phyloP scores from a whole-genome alignment of 2,888 invertebrate genomes.

The Drosophila yooni region DNA sequence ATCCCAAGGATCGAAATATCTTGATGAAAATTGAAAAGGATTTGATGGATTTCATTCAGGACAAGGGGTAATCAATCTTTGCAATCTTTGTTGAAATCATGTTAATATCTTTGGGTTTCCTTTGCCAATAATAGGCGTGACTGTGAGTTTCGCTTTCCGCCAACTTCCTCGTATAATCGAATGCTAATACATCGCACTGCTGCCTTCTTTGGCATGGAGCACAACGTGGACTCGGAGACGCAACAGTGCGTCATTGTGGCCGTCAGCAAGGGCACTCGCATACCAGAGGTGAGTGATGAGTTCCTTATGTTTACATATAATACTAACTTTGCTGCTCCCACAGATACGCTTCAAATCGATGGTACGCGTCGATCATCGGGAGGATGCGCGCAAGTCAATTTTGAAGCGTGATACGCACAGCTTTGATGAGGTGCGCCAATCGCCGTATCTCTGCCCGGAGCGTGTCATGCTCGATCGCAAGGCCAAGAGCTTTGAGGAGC shows the following conservation, averaged over 20 bases:
- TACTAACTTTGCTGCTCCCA: neutral
- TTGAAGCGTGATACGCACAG: slow-evolving; percentile 93
- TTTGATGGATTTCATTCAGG: slow-evolving; percentile 92
- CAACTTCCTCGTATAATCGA: slow-evolving; percentile 97
- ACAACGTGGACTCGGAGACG: slow-evolving; percentile 94
- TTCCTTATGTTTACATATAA: neutral
- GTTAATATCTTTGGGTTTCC: neutral
- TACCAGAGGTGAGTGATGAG: slow-evolving; percentile 82
- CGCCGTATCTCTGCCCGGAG: slow-evolving; percentile 87
- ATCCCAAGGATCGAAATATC: slow-evolving; percentile 93
- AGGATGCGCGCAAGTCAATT: slow-evolving; percentile 91
- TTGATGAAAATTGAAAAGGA: slow-evolving; percentile 95
- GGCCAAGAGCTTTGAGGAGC: slow-evolving; percentile 95
- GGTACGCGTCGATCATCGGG: slow-evolving; percentile 88
- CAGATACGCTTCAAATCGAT: slow-evolving; percentile 90
- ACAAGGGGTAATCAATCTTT: slow-evolving; percentile 88
- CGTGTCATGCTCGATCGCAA: slow-evolving; percentile 88
- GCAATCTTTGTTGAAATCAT: neutral
- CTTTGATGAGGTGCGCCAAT: slow-evolving; percentile 89
- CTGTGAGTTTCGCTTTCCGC: slow-evolving; percentile 92
- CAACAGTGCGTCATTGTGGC: slow-evolving; percentile 93
- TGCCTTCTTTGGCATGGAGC: slow-evolving; percentile 96
- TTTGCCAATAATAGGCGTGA: slow-evolving; percentile 86
- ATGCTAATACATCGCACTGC: slow-evolving; percentile 98
- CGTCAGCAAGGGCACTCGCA: slow-evolving; percentile 87